Percentiles rank a stretch among this genome's conserved stretches.
phyloP scores from a whole-genome alignment of 2,797 vertebrate species.

The Notoglanidium macrostoma region DNA sequence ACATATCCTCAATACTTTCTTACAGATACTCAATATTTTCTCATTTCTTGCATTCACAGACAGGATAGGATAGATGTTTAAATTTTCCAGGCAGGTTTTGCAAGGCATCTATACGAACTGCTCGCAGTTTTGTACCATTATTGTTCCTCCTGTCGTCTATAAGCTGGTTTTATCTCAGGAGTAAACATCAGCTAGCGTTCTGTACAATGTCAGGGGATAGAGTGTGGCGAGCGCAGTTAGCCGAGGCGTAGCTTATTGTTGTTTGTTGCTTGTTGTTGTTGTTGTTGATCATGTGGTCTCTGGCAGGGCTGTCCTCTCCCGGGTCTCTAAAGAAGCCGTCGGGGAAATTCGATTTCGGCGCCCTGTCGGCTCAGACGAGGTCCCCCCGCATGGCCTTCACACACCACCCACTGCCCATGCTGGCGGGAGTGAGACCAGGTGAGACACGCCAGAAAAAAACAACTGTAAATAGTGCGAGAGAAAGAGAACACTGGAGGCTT shows the following conservation, averaged over 20 bases:
- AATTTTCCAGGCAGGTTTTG: too few relatives aligned
- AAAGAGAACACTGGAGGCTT: neutral
- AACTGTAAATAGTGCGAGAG: slow-evolving; percentile 1
- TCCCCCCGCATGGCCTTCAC: slow-evolving; percentile 96
- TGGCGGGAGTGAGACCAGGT: slow-evolving; percentile 98
- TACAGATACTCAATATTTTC: neutral
- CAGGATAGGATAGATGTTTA: neutral
- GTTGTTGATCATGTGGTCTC: slow-evolving; percentile 63
- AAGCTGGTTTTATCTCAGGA: neutral
- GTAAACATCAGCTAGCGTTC: neutral
- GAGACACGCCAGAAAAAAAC: slow-evolving; percentile 70
- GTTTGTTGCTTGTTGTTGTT: slow-evolving; percentile 66
- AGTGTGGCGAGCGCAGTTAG: neutral
- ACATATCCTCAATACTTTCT: neutral
- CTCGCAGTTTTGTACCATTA: neutral
- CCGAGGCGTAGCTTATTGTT: slow-evolving; percentile 31
- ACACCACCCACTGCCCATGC: slow-evolving; percentile 96
- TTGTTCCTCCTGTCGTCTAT: neutral
- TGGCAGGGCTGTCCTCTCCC: slow-evolving; percentile 86
- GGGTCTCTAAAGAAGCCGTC: slow-evolving; percentile 97
- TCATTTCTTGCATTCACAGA: neutral
- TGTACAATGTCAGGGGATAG: neutral
- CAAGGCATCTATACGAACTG: neutral
- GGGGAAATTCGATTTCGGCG: slow-evolving; percentile 96
- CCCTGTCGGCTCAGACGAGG: slow-evolving; percentile 91